Evolutionary conservation across 2,797 vertebrate genomes (phyloP), one percentile per base, ranked within the genome.

Genomic region (Gymnopithys bicolor): DNA sequence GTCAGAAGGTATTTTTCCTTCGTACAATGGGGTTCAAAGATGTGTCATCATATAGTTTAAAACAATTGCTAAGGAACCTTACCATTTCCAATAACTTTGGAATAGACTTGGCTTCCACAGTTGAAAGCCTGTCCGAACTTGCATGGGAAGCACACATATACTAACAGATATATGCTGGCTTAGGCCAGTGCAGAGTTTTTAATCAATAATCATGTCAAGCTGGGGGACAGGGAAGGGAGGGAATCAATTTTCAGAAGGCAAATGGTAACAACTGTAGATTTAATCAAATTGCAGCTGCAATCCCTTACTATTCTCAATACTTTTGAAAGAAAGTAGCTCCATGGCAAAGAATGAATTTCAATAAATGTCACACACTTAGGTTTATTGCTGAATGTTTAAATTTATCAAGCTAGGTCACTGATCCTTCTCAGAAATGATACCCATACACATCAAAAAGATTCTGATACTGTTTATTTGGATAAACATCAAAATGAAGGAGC

Each of bases 231-330:
- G 37, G 63, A 91, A 62, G 78, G 76, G 82, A 53, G 30, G 82
- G 96, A 97, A 97, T 97, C 96, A 97, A 97, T 98, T 97, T 98
- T 95, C 96, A 96, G 96, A 96, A 97, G 96, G 96, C 94, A 97
- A 97, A 98, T 95, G 96, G 95, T 95, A 97, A 97, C 96, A 97
- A 97, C 95, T 93, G 91, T 94, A 97, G 96, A 96, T 97, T 97
- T 98, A 98, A 98, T 98, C 97, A 97, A 97, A 98, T 97, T 97
- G 97, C 92, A 95, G 94, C 94, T 95, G 90, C 97, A 97, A 97
- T 97, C 87, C 93, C 94, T 97, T 97, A 94, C 95, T 98, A 96
- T 97, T 98, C 97, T 97, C 96, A 96, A 93, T 95, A 95, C 94
- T 94, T 97, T 91, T 97, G 89, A 96, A 96, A 97, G 96, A 95